phyloP scores from a whole-genome alignment of 2,113 vertebrate species.

The Perccottus glenii region DNA sequence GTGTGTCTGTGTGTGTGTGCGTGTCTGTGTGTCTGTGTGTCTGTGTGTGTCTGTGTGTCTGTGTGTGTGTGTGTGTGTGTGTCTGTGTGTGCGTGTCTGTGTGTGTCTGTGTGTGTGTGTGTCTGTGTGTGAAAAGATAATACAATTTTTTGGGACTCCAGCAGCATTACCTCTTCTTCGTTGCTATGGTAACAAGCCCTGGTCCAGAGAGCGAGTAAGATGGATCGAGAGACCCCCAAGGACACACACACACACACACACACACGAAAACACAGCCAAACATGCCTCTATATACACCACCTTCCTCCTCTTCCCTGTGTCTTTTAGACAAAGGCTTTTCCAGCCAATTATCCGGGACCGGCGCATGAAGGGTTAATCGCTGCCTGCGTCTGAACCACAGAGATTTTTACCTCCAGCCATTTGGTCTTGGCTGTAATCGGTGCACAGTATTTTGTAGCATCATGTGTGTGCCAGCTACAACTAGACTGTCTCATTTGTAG shows the following conservation, averaged over 20 bases:
- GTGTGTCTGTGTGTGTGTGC: slow-evolving; percentile 8
- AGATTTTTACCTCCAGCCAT: slow-evolving; percentile 71
- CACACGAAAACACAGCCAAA: slow-evolving; percentile 28
- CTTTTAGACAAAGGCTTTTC: slow-evolving; percentile 73
- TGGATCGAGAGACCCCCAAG: slow-evolving; percentile 75
- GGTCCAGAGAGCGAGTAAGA: slow-evolving; percentile 72
- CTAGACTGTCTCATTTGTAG: slow-evolving; percentile 48
- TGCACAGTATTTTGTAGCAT: slow-evolving; percentile 56
- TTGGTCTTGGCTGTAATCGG: slow-evolving; percentile 64
- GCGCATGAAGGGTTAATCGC: slow-evolving; percentile 72
- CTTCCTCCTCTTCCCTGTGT: slow-evolving; percentile 29
- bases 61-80: slow-evolving; percentile 19
- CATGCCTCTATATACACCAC: slow-evolving; percentile 58
- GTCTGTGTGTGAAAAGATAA: slow-evolving; percentile 61
- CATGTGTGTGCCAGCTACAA: slow-evolving; percentile 56
- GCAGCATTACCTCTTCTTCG: slow-evolving; percentile 75
- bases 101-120: slow-evolving; percentile 34
- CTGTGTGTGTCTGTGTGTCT: no score
- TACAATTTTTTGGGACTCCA: slow-evolving; percentile 76
- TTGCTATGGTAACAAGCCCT: slow-evolving; percentile 77
- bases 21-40: no score
- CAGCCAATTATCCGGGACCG: slow-evolving; percentile 69
- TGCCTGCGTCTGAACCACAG: slow-evolving; percentile 69
- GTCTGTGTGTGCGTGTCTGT: slow-evolving; percentile 2
- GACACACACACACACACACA: slow-evolving; percentile 51